Evolutionary conservation across 2,888 invertebrate genomes (phyloP).

Genomic region (Papilio protenor): DNA sequence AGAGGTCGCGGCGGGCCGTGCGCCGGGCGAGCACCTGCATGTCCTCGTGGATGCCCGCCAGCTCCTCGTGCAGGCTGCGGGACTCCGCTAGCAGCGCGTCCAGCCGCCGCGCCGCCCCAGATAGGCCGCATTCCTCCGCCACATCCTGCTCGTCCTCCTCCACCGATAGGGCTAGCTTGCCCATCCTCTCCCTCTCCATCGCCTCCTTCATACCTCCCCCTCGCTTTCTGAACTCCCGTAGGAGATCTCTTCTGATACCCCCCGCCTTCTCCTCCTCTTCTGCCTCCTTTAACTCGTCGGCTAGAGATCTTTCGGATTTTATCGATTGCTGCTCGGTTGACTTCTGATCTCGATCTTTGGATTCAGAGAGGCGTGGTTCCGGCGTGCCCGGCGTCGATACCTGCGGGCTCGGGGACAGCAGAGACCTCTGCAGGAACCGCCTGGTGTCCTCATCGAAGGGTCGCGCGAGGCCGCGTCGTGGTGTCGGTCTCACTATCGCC

Average conservation of each 20-base stretch:
- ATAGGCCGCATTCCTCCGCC: constrained; percentile 61
- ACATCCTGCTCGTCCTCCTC: constrained; percentile 74
- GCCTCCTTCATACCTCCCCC: constrained; percentile 64
- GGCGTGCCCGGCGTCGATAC: constrained; percentile 55
- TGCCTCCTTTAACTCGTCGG: constrained; percentile 76
- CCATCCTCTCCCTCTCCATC: constrained; percentile 73
- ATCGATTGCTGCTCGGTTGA: constrained; percentile 44
- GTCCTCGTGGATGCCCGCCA: constrained; percentile 79
- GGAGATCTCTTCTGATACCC: constrained; percentile 56
- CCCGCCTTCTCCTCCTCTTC: constrained; percentile 66
- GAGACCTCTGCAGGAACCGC: constrained; percentile 72
- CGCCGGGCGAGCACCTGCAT: constrained; percentile 83
- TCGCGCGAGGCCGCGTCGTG: constrained; percentile 69
- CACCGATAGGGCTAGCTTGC: constrained; percentile 74
- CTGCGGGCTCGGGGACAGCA: constrained; percentile 68
- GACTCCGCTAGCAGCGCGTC: constrained; percentile 78
- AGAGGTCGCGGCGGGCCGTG: constrained; percentile 70
- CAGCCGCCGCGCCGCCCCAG: constrained; percentile 71
- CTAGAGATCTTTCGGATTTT: constrained; percentile 65
- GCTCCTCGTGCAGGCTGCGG: constrained; percentile 74
- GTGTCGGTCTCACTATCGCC: constrained; percentile 74
- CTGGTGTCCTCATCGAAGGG: constrained; percentile 76
- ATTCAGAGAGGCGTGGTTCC: constrained; percentile 52
- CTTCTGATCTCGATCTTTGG: constrained; percentile 40
- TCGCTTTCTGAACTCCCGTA: constrained; percentile 61